Base-by-base conservation (phyloP, 2,113 vertebrate genomes). In the Echinops telfairi region DNA sequence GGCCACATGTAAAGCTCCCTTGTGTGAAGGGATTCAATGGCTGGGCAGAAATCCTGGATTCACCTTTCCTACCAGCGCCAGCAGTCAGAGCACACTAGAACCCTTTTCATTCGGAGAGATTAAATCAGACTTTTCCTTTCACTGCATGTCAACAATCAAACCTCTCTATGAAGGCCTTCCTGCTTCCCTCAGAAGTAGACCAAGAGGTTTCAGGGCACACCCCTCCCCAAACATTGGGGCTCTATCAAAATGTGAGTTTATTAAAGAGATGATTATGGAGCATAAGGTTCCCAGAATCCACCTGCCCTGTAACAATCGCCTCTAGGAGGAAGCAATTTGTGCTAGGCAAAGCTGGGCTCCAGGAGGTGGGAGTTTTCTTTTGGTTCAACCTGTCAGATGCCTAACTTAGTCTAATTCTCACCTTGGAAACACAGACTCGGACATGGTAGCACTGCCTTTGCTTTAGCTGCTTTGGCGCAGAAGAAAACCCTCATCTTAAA, bases 51-150 rank as follows among this genome's bases (percentile, higher is more conserved):
- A 95, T 88, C 96, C 97, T 97, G 88, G 94, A 92, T 97, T 98
- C 98, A 98, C 98, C 97, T 98, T 97, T 97, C 95, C 95, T 97
- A 97, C 97, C 73, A 97, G 90, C 85, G 82, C 88, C 89, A 94
- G 95, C 88, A 90, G 17, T 89, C 83, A 15, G 1, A 98, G 97
- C 88, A 98, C 97, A 98, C 98, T 98, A 96, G 96, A 92, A 92
- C 96, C 96, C 95, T 98, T 62, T 98, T 97, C 98, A 98, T 97
- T 97, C 96, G 83, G 85, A 86, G 89, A 98, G 98, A 98, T 98
- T 98, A 98, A 97, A 98, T 98, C 97, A 98, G 98, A 98, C 98
- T 98, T 98, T 98, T 98, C 98, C 98, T 99, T 98, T 98, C 97
- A 98, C 98, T 98, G 97, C 98, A 96, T 96, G 96, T 97, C 98